phyloP scores from a whole-genome alignment of 2,797 vertebrate genomes.

The Rhynchotus rufescens region DNA sequence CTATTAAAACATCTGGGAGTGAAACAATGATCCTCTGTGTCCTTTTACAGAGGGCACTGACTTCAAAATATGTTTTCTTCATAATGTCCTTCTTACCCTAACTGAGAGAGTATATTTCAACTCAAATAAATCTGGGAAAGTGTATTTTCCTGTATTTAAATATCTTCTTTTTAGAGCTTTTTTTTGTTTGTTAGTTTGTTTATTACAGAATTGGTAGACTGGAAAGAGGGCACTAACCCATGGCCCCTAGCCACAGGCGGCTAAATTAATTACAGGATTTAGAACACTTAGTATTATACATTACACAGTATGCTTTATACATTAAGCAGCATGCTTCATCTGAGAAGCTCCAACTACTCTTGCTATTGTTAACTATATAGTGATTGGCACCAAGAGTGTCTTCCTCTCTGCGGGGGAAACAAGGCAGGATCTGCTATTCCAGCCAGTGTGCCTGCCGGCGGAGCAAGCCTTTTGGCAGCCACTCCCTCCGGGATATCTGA shows the following conservation, averaged over 20 bases:
- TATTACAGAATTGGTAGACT: not conserved
- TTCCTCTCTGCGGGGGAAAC: not conserved
- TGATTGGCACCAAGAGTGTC: not conserved
- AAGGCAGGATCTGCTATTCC: not conserved
- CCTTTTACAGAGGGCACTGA: not conserved
- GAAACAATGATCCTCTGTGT: not conserved
- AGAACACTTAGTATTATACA: not conserved
- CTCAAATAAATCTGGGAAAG: not conserved
- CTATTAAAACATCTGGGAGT: not conserved
- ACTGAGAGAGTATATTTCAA: slow-evolving; percentile 9
- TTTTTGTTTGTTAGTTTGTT: not conserved
- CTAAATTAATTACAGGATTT: slow-evolving; percentile 44
- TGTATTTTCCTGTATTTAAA: slow-evolving; percentile 1
- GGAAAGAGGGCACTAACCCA: not conserved
- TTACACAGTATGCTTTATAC: not conserved
- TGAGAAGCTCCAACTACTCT: not conserved
- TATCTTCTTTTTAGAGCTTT: not conserved
- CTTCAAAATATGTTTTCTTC: slow-evolving; percentile 6
- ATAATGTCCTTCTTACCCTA: not conserved
- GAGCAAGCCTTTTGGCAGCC: not conserved
- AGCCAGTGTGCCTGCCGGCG: not conserved
- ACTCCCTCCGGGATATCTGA: not conserved
- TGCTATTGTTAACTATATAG: not conserved
- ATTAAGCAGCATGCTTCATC: not conserved
- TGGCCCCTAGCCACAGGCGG: not conserved